These are phyloP conservation scores for Xenopus borealis DNA, from an alignment of 2,113 vertebrate species.

Conservation along the genomic window DNA sequence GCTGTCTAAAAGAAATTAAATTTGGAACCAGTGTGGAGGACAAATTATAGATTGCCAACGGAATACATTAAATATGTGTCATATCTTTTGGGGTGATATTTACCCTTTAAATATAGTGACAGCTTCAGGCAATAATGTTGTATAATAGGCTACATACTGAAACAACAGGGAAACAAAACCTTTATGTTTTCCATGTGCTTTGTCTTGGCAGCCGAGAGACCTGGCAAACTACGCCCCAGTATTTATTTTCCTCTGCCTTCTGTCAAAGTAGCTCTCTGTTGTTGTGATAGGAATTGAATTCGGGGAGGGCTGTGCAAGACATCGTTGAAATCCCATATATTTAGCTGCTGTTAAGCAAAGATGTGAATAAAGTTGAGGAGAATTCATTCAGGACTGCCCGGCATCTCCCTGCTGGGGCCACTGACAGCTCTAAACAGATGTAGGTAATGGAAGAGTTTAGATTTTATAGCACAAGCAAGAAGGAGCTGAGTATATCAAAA, in stretches of 20 bases:
- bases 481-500: conserved; percentile 46
- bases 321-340: conserved; percentile 31
- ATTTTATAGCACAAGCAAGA: conserved; percentile 42
- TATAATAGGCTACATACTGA: too few species aligned
- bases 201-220: neutral
- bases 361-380: conserved; percentile 42
- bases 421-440: conserved; percentile 47
- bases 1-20: too few species aligned
- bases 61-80: too few species aligned
- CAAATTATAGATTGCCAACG: too few species aligned
- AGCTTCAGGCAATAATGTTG: too few species aligned
- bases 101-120: too few species aligned
- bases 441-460: conserved; percentile 46
- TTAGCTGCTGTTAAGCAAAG: conserved; percentile 29
- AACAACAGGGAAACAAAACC: neutral
- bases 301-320: conserved; percentile 5
- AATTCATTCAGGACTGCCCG: conserved; percentile 45
- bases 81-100: too few species aligned
- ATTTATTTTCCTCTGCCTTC: conserved; percentile 8
- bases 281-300: neutral
- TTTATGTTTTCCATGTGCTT: neutral
- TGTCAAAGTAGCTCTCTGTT: conserved; percentile 7
- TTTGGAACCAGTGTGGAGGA: too few species aligned
- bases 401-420: conserved; percentile 40
- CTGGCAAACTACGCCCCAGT: neutral